phyloP scores from a whole-genome alignment of 2,113 vertebrate genomes.

The Nibea coibor region DNA sequence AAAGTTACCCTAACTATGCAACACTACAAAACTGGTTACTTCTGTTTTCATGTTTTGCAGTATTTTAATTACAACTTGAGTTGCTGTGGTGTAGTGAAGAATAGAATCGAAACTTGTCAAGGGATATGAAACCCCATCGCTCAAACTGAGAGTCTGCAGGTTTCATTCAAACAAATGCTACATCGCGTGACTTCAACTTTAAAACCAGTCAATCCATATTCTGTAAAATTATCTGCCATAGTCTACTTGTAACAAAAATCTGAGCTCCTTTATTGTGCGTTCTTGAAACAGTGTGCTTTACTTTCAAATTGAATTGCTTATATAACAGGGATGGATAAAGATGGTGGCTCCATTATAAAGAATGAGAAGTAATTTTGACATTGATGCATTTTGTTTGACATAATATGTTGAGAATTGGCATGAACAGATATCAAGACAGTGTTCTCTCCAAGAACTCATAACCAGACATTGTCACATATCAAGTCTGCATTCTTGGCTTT shows the following conservation, averaged over 20 bases:
- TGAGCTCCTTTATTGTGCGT: neutral
- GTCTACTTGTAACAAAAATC: neutral
- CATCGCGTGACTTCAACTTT: neutral
- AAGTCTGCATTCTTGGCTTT: neutral
- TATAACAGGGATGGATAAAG: neutral
- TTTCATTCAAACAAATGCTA: neutral
- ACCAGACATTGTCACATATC: neutral
- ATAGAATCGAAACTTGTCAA: neutral
- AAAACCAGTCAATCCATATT: neutral
- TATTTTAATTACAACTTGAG: constrained; percentile 2
- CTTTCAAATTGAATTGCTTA: neutral
- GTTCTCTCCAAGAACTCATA: neutral
- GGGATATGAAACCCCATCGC: neutral
- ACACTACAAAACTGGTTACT: neutral
- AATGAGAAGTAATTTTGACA: neutral
- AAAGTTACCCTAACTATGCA: neutral
- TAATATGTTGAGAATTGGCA: neutral
- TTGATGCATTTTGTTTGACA: neutral
- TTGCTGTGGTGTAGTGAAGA: neutral
- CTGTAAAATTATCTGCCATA: neutral
- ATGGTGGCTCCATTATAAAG: neutral
- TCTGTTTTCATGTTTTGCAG: neutral
- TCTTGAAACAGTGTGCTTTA: neutral
- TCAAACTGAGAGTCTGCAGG: neutral
- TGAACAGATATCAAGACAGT: neutral